Percentiles rank a stretch among this genome's conserved stretches.
phyloP scores from a whole-genome alignment of 2,797 vertebrate species.

The Thunnus albacares region DNA sequence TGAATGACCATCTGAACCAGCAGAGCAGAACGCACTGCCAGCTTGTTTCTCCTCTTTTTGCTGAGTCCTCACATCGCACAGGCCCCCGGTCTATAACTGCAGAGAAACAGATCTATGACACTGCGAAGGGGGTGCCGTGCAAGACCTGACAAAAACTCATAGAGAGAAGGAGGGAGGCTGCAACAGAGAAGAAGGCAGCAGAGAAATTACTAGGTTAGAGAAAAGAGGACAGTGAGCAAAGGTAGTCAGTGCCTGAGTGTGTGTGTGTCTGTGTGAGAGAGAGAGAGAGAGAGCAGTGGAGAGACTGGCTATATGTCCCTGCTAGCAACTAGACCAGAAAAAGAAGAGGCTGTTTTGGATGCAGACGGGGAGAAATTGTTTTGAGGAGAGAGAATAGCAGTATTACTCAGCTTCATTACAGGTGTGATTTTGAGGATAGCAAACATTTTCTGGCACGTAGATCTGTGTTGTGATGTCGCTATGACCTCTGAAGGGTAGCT shows the following conservation, averaged over 20 bases:
- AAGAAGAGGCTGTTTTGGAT: slow-evolving; percentile 55
- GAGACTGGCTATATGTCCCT: slow-evolving; percentile 41
- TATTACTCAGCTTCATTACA: not conserved
- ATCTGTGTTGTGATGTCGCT: slow-evolving; percentile 25
- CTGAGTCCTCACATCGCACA: slow-evolving; percentile 77
- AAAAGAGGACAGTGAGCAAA: slow-evolving; percentile 69
- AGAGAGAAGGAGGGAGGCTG: slow-evolving; percentile 36
- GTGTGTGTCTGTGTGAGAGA: slow-evolving; percentile 22
- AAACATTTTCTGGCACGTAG: slow-evolving; percentile 28
- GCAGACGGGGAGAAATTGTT: slow-evolving; percentile 29
- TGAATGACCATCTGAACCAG: slow-evolving; percentile 24
- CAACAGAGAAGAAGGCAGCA: slow-evolving; percentile 41
- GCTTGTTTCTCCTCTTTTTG: slow-evolving; percentile 72
- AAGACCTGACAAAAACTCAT: slow-evolving; percentile 63
- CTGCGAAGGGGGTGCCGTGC: slow-evolving; percentile 43
- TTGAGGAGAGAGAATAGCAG: slow-evolving; percentile 40
- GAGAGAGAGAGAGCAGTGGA: slow-evolving; percentile 40
- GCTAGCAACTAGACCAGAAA: slow-evolving; percentile 59
- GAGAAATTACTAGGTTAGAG: slow-evolving; percentile 64
- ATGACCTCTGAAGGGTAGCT: slow-evolving; percentile 58
- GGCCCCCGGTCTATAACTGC: slow-evolving; percentile 72
- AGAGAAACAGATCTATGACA: slow-evolving; percentile 70
- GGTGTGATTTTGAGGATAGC: slow-evolving; percentile 29
- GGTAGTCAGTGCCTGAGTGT: slow-evolving; percentile 42
- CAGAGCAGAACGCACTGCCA: slow-evolving; percentile 33